phyloP scores from a whole-genome alignment of 2,888 invertebrate species.

The Heteromyza rotundicornis region DNA sequence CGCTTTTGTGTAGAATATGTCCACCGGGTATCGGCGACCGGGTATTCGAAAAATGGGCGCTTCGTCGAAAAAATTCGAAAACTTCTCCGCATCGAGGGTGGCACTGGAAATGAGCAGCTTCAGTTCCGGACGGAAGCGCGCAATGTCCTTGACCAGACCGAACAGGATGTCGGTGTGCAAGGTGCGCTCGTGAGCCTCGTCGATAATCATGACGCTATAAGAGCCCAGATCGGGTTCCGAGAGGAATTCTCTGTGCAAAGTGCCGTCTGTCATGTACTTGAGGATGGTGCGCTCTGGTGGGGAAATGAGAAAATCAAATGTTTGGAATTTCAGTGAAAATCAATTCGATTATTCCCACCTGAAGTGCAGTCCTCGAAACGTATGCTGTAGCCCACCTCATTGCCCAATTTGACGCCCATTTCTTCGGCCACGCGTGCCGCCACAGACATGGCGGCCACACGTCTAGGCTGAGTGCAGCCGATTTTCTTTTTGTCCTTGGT shows the following conservation, averaged over 20 bases:
- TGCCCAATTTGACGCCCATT: conserved; percentile 94
- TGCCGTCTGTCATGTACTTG: conserved; percentile 99
- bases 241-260: conserved; percentile 94
- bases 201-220: conserved; percentile 98
- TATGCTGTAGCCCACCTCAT: conserved; percentile 89
- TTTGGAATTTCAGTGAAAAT: too few relatives aligned
- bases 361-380: conserved; percentile 99
- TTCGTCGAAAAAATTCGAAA: conserved; percentile 97
- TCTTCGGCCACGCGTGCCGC: conserved; percentile 97
- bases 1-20: conserved; percentile 98
- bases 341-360: too few relatives aligned
- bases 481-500: conserved; percentile 84
- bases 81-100: conserved; percentile 97
- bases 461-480: conserved; percentile 95
- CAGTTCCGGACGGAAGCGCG: conserved; percentile 89
- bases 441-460: conserved; percentile 99
- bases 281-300: conserved; percentile 90
- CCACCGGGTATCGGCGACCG: conserved; percentile 96
- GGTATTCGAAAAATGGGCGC: conserved; percentile 98
- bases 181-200: conserved; percentile 98
- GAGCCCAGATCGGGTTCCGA: conserved; percentile 95
- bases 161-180: conserved; percentile 98
- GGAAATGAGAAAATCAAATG: too few relatives aligned
- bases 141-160: conserved; percentile 95
- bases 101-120: conserved; percentile 98